Base-by-base conservation (phyloP, 2,888 invertebrate genomes). In the Agrotis puta region DNA sequence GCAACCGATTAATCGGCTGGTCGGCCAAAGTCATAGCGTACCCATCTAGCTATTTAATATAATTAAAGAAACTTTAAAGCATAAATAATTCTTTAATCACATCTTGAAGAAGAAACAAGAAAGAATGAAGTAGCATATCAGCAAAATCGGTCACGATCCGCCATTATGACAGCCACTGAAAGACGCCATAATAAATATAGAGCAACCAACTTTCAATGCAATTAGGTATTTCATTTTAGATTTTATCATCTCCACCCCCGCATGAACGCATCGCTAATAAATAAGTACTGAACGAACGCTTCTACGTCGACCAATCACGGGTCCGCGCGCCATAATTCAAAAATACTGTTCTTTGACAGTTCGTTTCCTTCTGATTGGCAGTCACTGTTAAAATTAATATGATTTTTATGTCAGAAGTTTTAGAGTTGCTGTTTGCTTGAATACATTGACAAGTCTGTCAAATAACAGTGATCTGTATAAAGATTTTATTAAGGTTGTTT, bases 241-340 rank as follows among this genome's bases (percentile, higher is more conserved):
- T 92, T 80, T 86, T 90, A 92, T 92, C 92, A 92, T 92, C 92
- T 83, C 81, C 84, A 82, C 83, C 83, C 72, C 70, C 76, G 71
- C 76, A 87, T 76, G 88, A 90, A 90, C 86, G 88, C 89, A 88
- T 83, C 88, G 85, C 84, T 86, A 77, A 85, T 85, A 87, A 86
- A 87, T 81, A 77, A 73, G 72, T 82, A 83, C 79, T 70, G 83
- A 85, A 82, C 85, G 83, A 79, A 81, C 83, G 86, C 86, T 79
- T 79, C 86, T 81, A 70, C 77, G 74, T 88, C 89, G 89, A 88
- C 95, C 94, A 94, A 95, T 95, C 95, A 95, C 94, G 92, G 92
- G 94, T 91, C 89, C 87, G 91, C 91, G 91, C 90, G 92, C 92
- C 89, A 94, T 95, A 93, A 94, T 94, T 95, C 94, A 95, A 94